Evolutionary conservation across 1,140 invertebrate species (phyloP), one percentile per base, ranked within the genome.

Genomic region (Rhyzopertha dominica): DNA sequence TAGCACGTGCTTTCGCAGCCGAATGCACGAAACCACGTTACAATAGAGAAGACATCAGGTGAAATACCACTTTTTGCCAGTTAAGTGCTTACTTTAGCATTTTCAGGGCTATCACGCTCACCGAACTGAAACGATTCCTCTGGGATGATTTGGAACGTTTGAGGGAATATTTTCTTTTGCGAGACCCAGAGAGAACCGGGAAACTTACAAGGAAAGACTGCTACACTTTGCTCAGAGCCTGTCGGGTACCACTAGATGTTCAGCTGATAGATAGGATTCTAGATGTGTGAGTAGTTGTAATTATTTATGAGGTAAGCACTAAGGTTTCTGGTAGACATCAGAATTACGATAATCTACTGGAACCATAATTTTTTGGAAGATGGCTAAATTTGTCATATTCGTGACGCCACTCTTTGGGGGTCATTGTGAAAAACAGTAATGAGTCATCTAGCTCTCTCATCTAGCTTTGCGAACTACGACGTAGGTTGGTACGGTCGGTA

Each of bases 81-180:
- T 14, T 14, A 28, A 47, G 20, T 31, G 34, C 34, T 13, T 34
- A 23, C 16, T 51, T 17, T 14, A 22, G 7, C 0, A 12, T 46
- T 55, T 58, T 39, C 45, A 76, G 76, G 43, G 61, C 68, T 34
- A 61, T 84, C n/a, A 77, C 83, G 1, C 81, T 86, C 32, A 74
- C 77, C 22, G 80, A 83, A 44, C 49, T 88, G 18, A 76, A 78
- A n/a, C 74, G 81, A 2, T 68, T 71, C 2, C 56, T 86, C 1
- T 87, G 83, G 80, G 74, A 83, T 52, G 78, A 82, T 35, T 67
- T 80, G 4, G 76, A 77, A 4, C 71, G 82, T 3, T 54, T 88
- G 0, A 63, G 70, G 25, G 82, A 85, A 57, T 76, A 79, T 43
- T 71, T 89, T 20, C 50, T 71, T 20, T 75, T 81, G 50, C 72